Base-by-base conservation (phyloP, 2,888 invertebrate species). In the Minunthozetes semirufus region DNA sequence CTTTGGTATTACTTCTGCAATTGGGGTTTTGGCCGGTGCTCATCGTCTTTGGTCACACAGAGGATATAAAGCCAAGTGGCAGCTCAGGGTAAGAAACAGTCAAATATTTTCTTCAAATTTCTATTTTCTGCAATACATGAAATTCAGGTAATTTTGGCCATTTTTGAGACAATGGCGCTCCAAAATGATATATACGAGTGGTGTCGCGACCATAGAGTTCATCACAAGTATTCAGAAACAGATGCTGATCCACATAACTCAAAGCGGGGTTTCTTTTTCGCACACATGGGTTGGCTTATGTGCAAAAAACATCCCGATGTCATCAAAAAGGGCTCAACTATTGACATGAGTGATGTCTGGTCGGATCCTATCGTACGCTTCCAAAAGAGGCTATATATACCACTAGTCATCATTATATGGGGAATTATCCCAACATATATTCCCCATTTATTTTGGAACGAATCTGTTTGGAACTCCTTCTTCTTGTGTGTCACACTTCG, bases 1-100 rank as follows among this genome's bases (percentile, higher is more conserved):
- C 29, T 17, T 29, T 15, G 29, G 27, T 27, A 15, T 61, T 2
- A 25, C 8, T 4, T 29, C 27, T 8, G 80, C 88, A 63, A 87
- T 89, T 4, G 93, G 88, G 0, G 82, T 93, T 82, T 97, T 96
- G 1, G 95, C 91, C 0, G 61, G 61, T 29, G 94, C 93, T 0
- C 97, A 98, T 82, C 87, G 97, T 79, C 86, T 96, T 17, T 98
- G 94, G 94, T 89, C 94, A 0, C 97, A 98, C 84, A 87, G 90
- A 80, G 86, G 94, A 0, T 98, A 94, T 84, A 96, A 94, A 83
- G 97, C 96, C 0, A 90, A 88, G 79, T 86, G 90, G 85, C 94
- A 93, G 0, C 84, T 96, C 76, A 87, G 93, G 75, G 81, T 93
- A 56, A 2, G 46, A 8, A 56, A 2, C 6, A 8, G 2, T 48